These are phyloP conservation scores for Epirrhoe alternata DNA, from an alignment of 2,888 invertebrate genomes.

Conservation along the genomic window DNA sequence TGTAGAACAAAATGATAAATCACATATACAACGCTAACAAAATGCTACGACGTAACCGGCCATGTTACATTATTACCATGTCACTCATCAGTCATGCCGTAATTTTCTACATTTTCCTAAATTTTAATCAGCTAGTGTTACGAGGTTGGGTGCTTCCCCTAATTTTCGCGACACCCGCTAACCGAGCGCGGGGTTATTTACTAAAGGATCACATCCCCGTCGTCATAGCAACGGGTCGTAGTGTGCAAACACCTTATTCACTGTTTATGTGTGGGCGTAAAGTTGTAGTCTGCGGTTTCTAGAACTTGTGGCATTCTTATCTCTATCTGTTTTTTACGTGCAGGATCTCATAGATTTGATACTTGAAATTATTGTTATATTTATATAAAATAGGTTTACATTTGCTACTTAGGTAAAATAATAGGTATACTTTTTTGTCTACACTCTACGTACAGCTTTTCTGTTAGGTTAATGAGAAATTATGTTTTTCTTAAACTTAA, in stretches of 20 bases:
- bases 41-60: constrained; percentile 52
- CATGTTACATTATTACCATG: constrained; percentile 55
- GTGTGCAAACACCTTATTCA: constrained; percentile 60
- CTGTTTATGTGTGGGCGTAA: constrained; percentile 60
- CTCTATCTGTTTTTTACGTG: constrained; percentile 64
- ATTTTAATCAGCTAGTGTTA: constrained; percentile 75
- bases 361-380: constrained; percentile 32
- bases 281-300: constrained; percentile 70
- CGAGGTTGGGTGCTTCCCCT: constrained; percentile 67
- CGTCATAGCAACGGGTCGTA: constrained; percentile 63
- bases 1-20: no score
- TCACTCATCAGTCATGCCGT: constrained; percentile 61
- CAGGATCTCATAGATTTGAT: constrained; percentile 52
- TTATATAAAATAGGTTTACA: no score
- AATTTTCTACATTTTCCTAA: constrained; percentile 71
- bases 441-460: no score
- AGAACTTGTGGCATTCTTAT: constrained; percentile 71
- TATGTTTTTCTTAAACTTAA: no score
- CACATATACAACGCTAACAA: constrained; percentile 44
- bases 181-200: constrained; percentile 74
- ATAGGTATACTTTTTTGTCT: no score
- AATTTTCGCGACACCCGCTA: constrained; percentile 80
- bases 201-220: constrained; percentile 67
- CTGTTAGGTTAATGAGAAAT: no score
- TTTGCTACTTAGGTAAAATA: no score